These are phyloP conservation scores for Heliconius ismenius DNA, from an alignment of 2,888 invertebrate species.

Conservation along the genomic window DNA sequence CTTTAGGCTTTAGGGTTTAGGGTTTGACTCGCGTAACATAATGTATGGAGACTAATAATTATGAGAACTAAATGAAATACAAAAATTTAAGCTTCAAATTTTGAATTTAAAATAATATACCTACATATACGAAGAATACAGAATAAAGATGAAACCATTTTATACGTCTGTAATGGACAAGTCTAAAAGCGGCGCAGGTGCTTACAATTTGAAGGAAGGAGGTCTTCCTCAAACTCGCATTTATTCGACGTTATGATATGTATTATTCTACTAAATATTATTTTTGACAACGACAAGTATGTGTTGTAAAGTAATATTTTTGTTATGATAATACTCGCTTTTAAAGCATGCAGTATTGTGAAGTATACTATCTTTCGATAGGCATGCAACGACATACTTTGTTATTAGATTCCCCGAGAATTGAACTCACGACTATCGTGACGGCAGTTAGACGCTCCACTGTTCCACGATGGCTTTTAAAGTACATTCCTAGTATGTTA, in stretches of 20 bases:
- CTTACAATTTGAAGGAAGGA: conserved; percentile 2
- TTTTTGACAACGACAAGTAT: background rate
- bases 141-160: background rate
- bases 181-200: conserved; percentile 9
- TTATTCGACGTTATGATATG: background rate
- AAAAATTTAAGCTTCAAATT: background rate
- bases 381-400: no score
- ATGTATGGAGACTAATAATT: background rate
- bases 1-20: no score
- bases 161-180: conserved; percentile 11
- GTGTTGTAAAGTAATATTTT: background rate
- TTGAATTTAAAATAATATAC: background rate
- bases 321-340: background rate
- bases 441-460: background rate
- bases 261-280: background rate
- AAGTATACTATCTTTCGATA: background rate
- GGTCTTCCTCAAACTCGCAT: conserved; percentile 3
- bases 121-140: background rate
- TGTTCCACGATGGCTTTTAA: no score
- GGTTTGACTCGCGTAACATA: no score
- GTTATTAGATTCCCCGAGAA: no score
- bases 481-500: no score
- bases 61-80: background rate
- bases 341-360: background rate
- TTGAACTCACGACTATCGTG: background rate